Base-by-base conservation (phyloP, 2,888 invertebrate species). In the Hetaerina titia region DNA sequence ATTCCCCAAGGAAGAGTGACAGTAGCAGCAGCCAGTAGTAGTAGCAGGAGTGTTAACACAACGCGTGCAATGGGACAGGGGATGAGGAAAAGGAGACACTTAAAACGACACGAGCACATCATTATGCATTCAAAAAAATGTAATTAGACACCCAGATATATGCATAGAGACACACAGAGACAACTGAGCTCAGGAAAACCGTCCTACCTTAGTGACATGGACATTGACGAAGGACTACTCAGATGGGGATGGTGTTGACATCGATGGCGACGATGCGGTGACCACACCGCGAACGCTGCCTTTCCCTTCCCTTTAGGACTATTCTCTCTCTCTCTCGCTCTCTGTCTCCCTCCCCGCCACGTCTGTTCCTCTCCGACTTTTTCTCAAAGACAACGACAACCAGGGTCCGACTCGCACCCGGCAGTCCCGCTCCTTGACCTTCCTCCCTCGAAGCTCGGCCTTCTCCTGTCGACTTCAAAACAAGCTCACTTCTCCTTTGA, bases 141-240 rank as follows among this genome's bases (percentile, higher is more conserved):
- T 81, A 69, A 15, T 7, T 13, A 22, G 8, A 69, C n/a, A 81
- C 31, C 17, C 81, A 11, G 11, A 9, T 81, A 15, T 1, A 45
- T 11, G n/a, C 31, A 81, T 81, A 7, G 31, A 81, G 11, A 81
- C 31, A 81, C 81, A 69, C 81, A 25, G 31, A 31, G 9, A 31
- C 31, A 81, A 81, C 31, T 31, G 15, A 81, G 81, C 15, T 31
- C 31, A 81, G 81, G 8, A 31, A 81, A 81, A 31, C 31, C 5
- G 13, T 81, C 81, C 81, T 81, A 81, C 81, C 81, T 81, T 81
- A 81, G 81, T 81, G 81, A 81, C 81, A 81, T 81, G 81, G 81
- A 31, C 31, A 81, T 81, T 81, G 81, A 81, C 25, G 81, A 81
- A 81, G 31, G 9, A 11, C 31, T 31, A 31, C 31, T 81, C 81